These are phyloP conservation scores for Oxyura jamaicensis DNA, from an alignment of 2,113 vertebrate species.

Conservation along the genomic window DNA sequence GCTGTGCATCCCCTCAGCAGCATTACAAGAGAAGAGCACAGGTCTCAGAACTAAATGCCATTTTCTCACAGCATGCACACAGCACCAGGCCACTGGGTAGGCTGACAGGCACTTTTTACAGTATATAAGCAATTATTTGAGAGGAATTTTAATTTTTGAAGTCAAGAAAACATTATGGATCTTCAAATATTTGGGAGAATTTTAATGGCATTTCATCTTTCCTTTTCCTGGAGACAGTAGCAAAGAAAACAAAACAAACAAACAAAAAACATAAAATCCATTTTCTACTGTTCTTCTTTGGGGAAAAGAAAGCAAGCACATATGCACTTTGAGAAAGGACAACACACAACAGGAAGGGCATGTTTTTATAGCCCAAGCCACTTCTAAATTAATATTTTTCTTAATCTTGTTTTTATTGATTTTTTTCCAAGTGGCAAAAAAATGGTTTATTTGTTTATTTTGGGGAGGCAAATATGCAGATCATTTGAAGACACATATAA, in stretches of 20 bases:
- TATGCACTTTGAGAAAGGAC: not conserved
- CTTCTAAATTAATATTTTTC: not conserved
- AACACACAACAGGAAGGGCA: not conserved
- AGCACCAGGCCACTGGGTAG: not conserved
- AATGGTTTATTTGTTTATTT: not conserved
- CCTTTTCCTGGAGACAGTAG: not conserved
- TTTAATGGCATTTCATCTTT: not conserved
- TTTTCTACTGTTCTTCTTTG: not conserved
- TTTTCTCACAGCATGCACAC: not conserved
- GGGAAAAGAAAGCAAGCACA: not conserved
- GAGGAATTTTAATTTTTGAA: not conserved
- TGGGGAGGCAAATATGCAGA: not conserved
- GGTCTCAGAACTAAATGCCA: not conserved
- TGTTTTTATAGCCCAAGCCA: not conserved
- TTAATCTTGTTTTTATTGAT: not conserved
- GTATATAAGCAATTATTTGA: not conserved
- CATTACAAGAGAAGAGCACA: accelerated
- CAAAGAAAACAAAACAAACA: not conserved
- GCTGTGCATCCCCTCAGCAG: not conserved
- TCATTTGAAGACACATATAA: not conserved
- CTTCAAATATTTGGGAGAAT: not conserved
- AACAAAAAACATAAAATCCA: not conserved
- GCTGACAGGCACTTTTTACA: not conserved
- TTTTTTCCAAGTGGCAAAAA: not conserved
- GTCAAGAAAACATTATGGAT: not conserved